Evolutionary conservation across 2,888 invertebrate genomes (phyloP).

Genomic region (Masnerella sp.): DNA sequence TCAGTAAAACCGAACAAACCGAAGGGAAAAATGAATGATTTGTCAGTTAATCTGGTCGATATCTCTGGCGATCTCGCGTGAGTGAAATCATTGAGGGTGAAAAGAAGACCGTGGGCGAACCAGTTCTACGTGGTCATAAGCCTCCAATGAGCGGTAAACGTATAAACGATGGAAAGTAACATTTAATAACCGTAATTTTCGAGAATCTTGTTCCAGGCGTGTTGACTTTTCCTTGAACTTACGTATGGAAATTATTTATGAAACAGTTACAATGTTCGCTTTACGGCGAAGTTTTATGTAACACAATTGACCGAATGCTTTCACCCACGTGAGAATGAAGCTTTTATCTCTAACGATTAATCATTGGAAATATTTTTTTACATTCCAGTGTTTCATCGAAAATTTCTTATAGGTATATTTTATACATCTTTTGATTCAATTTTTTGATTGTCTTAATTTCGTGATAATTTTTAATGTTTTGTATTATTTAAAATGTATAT

Average conservation of each 20-base stretch:
- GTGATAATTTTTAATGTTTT: too few species aligned
- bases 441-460: too few species aligned
- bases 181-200: conserved; percentile 58
- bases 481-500: too few species aligned
- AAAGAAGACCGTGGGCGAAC: conserved; percentile 68
- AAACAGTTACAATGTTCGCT: conserved; percentile 31
- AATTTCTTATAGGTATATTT: too few species aligned
- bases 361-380: too few species aligned
- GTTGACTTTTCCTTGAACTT: conserved; percentile 58
- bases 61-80: conserved; percentile 53
- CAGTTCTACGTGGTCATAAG: conserved; percentile 65
- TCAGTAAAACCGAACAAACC: conserved; percentile 10
- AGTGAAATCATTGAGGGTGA: conserved; percentile 61
- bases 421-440: too few species aligned
- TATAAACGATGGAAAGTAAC: conserved; percentile 56
- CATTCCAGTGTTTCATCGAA: too few species aligned
- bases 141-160: conserved; percentile 59
- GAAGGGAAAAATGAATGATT: conserved; percentile 37
- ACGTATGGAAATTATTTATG: conserved; percentile 36
- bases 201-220: conserved; percentile 42
- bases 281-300: conserved; percentile 18
- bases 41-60: conserved; percentile 51
- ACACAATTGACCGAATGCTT: conserved; percentile 23
- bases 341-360: conserved; percentile 3
- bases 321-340: conserved; percentile 32